Conservation (phyloP, 1,140 invertebrate genomes). For the Sesamia nonagrioides region DNA sequence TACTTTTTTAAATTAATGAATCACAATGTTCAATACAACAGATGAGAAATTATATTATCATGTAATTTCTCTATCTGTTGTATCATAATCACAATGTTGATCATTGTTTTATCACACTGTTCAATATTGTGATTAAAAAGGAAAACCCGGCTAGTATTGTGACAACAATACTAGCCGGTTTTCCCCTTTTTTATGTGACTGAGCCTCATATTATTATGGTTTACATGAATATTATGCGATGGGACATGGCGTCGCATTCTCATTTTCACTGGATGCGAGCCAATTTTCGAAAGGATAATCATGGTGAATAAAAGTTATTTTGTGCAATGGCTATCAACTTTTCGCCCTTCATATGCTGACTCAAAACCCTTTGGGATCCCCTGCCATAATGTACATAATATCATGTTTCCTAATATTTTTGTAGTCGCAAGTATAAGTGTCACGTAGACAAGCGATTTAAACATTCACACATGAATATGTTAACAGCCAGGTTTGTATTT, state of each 20-base stretch:
- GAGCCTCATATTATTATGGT: constrained; percentile 40
- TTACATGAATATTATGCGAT: constrained; percentile 46
- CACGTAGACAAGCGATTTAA: background rate
- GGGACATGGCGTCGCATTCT: constrained; percentile 42
- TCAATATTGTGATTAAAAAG: no score
- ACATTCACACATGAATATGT: background rate
- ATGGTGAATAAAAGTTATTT: no score
- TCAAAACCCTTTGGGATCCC: no score
- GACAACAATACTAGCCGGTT: constrained; percentile 5
- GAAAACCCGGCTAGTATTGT: no score
- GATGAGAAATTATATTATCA: constrained; percentile 19
- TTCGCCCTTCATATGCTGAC: no score
- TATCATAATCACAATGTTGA: no score
- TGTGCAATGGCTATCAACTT: no score
- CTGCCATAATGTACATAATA: no score
- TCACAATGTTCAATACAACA: background rate
- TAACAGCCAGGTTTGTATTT: background rate
- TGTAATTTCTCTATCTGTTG: no score
- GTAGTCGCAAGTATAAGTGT: background rate
- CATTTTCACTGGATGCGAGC: constrained; percentile 34
- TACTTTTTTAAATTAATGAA: background rate
- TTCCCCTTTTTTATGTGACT: constrained; percentile 27
- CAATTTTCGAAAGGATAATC: background rate
- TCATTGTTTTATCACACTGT: no score
- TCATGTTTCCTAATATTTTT: background rate